phyloP scores from a whole-genome alignment of 2,888 invertebrate genomes.

The Chesias legatella region DNA sequence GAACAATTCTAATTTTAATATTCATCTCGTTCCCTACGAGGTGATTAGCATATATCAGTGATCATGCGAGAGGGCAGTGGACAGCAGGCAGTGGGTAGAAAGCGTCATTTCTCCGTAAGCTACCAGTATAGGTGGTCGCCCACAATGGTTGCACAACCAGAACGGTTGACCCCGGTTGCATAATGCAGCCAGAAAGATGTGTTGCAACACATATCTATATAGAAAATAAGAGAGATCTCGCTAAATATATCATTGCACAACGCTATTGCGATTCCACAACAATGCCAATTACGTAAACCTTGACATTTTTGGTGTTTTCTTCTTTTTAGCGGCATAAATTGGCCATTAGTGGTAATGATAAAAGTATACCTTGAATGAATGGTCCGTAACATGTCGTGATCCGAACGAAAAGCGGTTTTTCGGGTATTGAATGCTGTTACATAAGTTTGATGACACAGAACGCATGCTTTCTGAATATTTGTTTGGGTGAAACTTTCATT shows the following conservation, averaged over 20 bases:
- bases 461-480: constrained; percentile 54
- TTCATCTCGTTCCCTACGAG: constrained; percentile 16
- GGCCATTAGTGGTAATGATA: constrained; percentile 11
- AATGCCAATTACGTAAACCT: constrained; percentile 62
- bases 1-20: not conserved
- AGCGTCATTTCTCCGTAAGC: constrained; percentile 59
- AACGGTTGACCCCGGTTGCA: constrained; percentile 70
- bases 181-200: constrained; percentile 60
- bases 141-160: constrained; percentile 50
- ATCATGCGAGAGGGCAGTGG: constrained; percentile 43
- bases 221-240: constrained; percentile 66
- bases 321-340: constrained; percentile 35
- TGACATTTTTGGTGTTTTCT: constrained; percentile 55
- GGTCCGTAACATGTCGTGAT: not conserved
- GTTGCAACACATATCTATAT: constrained; percentile 60
- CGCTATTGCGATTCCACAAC: constrained; percentile 48
- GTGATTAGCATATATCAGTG: constrained; percentile 37
- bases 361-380: not conserved
- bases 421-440: constrained; percentile 20
- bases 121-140: constrained; percentile 39
- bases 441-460: constrained; percentile 33
- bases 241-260: constrained; percentile 68
- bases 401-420: constrained; percentile 19
- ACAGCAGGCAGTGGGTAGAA: constrained; percentile 61
- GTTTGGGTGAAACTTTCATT: constrained; percentile 44